These are phyloP conservation scores for Falco naumanni DNA, from an alignment of 2,797 vertebrate genomes.

Conservation along the genomic window DNA sequence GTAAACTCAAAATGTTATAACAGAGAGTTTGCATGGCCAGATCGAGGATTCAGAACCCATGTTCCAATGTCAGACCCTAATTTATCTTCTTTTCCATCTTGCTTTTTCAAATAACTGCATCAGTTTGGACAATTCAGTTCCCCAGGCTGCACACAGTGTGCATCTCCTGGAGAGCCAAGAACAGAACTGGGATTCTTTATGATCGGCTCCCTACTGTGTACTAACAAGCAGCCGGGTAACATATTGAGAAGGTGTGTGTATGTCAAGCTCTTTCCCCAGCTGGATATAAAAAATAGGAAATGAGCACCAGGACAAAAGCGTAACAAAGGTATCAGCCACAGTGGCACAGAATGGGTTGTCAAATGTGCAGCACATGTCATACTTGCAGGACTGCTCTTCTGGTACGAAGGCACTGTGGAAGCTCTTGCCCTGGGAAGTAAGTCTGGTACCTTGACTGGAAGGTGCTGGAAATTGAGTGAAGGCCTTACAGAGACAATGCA, in stretches of 20 bases:
- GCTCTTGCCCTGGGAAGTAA: background rate
- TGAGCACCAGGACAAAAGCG: background rate
- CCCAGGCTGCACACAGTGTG: background rate
- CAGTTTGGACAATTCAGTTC: background rate
- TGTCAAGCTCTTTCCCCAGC: conserved; percentile 11
- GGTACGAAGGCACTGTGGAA: background rate
- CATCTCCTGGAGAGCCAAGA: background rate
- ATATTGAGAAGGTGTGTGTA: conserved; percentile 31
- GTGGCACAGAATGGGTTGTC: background rate
- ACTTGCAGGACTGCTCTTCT: background rate
- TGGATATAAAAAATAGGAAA: conserved; percentile 25
- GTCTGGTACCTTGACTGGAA: background rate
- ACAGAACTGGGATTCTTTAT: conserved; percentile 8
- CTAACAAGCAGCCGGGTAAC: conserved; percentile 11
- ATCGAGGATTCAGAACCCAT: background rate
- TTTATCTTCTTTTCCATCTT: background rate
- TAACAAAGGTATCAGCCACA: background rate
- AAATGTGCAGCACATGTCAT: background rate
- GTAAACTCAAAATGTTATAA: background rate
- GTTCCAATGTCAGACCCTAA: background rate
- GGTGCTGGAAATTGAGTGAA: background rate
- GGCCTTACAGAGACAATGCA: background rate
- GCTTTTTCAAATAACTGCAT: conserved; percentile 1
- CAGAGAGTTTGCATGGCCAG: background rate
- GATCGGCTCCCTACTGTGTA: background rate